Evolutionary conservation across 2,888 invertebrate genomes (phyloP).

Genomic region (Tachystola acroxantha): DNA sequence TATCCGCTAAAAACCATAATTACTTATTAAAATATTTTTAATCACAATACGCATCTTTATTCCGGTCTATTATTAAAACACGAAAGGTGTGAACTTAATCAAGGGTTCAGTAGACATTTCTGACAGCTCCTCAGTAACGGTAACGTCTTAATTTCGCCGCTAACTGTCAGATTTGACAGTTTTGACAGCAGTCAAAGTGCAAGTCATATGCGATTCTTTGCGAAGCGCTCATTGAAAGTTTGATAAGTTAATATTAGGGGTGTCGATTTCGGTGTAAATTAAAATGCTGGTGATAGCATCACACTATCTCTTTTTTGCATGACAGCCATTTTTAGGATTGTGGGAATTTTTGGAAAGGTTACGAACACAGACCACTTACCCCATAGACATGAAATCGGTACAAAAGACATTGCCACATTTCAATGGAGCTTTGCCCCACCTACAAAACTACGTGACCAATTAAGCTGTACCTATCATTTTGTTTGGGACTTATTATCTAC

Average conservation of each 20-base stretch:
- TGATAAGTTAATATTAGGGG: slow-evolving; percentile 61
- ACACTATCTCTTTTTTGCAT: slow-evolving; percentile 23
- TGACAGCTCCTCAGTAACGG: slow-evolving; percentile 43
- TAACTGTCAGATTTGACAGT: slow-evolving; percentile 53
- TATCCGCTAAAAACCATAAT: not conserved
- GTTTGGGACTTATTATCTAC: too few relatives aligned
- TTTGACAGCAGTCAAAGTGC: slow-evolving; percentile 37
- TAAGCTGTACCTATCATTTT: too few relatives aligned
- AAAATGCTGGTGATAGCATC: slow-evolving; percentile 17
- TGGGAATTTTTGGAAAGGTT: slow-evolving; percentile 12
- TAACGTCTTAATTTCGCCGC: slow-evolving; percentile 52
- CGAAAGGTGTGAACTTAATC: slow-evolving; percentile 63
- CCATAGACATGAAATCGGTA: too few relatives aligned
- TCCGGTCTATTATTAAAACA: slow-evolving; percentile 61
- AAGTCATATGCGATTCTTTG: slow-evolving; percentile 55
- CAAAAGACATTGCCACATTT: too few relatives aligned
- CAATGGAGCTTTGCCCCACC: too few relatives aligned
- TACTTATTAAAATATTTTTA: not conserved
- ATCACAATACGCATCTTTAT: not conserved
- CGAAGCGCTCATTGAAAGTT: slow-evolving; percentile 40
- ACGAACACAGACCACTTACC: too few relatives aligned
- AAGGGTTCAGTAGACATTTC: slow-evolving; percentile 47
- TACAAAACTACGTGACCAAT: too few relatives aligned
- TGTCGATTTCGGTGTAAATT: slow-evolving; percentile 50
- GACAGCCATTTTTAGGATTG: slow-evolving; percentile 8